Percentiles rank a stretch among this genome's conserved stretches.
Evolutionary conservation across 2,797 vertebrate species (phyloP).

Genomic region (Xerus rutilus): DNA sequence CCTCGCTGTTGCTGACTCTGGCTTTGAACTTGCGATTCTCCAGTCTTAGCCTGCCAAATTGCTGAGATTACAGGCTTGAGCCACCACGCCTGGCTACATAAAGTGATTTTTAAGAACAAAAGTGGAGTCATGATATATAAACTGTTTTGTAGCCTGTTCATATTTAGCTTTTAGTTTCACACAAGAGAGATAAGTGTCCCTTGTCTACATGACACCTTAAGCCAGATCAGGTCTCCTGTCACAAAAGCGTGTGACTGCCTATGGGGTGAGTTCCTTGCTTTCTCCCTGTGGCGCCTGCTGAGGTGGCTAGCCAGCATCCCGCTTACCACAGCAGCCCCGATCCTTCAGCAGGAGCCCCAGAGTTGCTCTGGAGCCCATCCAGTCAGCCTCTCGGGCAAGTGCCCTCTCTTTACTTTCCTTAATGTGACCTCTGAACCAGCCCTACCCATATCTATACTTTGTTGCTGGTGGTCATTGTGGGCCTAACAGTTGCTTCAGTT

Average conservation of each 20-base stretch:
- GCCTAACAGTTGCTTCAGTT: not conserved
- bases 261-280: not conserved
- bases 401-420: not conserved
- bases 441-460: rapidly evolving
- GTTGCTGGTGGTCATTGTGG: not conserved
- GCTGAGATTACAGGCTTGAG: no score
- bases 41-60: no score
- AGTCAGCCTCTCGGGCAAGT: not conserved
- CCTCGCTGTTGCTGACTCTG: no score
- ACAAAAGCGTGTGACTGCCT: not conserved
- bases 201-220: not conserved
- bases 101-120: not conserved
- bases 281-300: not conserved
- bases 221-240: not conserved
- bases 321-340: no score
- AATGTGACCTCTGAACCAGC: not conserved
- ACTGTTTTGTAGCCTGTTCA: not conserved
- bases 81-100: no score
- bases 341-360: not conserved
- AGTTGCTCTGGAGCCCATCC: not conserved
- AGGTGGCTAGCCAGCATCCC: rapidly evolving
- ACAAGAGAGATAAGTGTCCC: not conserved
- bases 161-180: not conserved
- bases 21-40: no score
- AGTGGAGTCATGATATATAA: not conserved